Conservation (phyloP, 2,113 vertebrate genomes). For the Reinhardtius hippoglossoides region DNA sequence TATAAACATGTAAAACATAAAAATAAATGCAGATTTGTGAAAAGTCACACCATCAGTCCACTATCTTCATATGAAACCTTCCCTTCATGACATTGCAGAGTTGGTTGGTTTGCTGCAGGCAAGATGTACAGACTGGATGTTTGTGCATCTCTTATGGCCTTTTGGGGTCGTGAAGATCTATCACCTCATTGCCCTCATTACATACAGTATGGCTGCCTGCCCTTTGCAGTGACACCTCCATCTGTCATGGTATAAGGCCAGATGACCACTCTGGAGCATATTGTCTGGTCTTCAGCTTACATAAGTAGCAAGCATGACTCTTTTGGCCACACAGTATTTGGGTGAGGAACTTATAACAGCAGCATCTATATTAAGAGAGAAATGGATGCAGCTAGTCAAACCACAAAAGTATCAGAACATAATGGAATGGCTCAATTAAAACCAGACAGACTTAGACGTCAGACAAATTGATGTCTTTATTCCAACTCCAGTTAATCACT, state of each 20-base stretch:
- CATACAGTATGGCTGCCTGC: constrained; percentile 48
- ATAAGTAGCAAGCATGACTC: neutral
- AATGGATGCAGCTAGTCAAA: neutral
- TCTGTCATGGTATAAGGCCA: constrained; percentile 12
- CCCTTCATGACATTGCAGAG: neutral
- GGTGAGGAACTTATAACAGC: neutral
- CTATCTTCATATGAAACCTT: neutral
- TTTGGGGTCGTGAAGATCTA: constrained; percentile 37
- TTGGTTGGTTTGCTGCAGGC: neutral
- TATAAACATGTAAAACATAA: too few species aligned
- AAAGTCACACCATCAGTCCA: neutral
- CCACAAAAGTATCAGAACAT: neutral
- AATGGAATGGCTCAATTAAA: neutral
- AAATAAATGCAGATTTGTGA: too few species aligned
- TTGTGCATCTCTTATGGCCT: constrained; percentile 23
- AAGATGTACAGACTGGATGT: neutral
- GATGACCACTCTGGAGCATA: constrained; percentile 6
- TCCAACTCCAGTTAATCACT: neutral
- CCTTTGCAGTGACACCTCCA: constrained; percentile 59
- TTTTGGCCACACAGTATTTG: neutral
- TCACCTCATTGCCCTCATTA: constrained; percentile 41
- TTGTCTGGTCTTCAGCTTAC: neutral
- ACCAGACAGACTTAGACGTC: neutral
- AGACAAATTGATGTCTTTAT: neutral
- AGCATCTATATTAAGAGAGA: neutral